Base-by-base conservation (phyloP, 2,888 invertebrate species). In the Phoenoteleia sp. region DNA sequence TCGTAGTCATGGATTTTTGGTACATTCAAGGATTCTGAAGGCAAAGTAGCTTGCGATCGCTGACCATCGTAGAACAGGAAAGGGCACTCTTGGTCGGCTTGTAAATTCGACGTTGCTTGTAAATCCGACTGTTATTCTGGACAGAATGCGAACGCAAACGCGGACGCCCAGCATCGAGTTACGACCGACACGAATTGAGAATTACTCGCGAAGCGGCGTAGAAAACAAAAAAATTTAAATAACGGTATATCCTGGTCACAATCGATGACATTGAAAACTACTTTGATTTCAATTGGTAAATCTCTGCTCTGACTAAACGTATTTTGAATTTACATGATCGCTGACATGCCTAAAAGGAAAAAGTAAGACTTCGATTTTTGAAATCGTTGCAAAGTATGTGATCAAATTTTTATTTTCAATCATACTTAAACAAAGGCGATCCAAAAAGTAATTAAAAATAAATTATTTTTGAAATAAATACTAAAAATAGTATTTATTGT, bases 181-280 rank as follows among this genome's bases (percentile, higher is more conserved):
- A 93, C 92, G 92, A 87, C 88, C 92, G 89, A 93, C 93, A 93
- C 89, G 93, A 88, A 92, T 93, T 90, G 92, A 91, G 92, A 93
- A 93, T 93, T 93, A 93, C 90, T 91, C 85, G 85, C 84, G 86
- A 86, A 88, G 83, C 86, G 84, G 81, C 52, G 84, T 66, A 58
- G 66, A 79, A 75, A 84, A 86, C 88, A 86, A 90, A 87, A n/a
- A 87, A 89, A 87, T 71, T 66, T 66, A 72, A 85, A 81, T 74
- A 74, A 64, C 88, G 88, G 87, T 86, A 86, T 88, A 89, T 87
- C 86, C 86, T 82, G 88, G 87, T 88, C 86, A 87, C 88, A 90
- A 89, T 88, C 90, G 91, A 89, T 91, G 93, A 93, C 93, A 93
- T 91, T 90, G 90, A 91, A 92, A 93, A 92, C 91, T 93, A 93